Evolutionary conservation across 2,113 vertebrate genomes (phyloP).

Genomic region (Spea multiplicata): DNA sequence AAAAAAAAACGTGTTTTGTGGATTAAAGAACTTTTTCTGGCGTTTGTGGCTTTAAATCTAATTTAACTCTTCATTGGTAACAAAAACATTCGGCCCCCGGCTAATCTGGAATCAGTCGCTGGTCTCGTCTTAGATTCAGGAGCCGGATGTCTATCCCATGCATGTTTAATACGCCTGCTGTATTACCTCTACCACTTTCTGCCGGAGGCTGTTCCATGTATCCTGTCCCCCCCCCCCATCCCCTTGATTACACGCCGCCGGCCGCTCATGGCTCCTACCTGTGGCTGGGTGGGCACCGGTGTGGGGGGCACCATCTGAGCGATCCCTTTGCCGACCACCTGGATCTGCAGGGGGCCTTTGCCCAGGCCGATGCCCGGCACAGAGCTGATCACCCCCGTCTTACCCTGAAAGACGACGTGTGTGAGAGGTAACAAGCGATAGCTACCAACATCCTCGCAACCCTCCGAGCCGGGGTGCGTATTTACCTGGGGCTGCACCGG

Average conservation of each 20-base stretch:
- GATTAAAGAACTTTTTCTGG: neutral
- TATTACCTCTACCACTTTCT: no score
- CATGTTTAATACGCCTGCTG: no score
- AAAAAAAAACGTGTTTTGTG: neutral
- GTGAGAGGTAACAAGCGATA: no score
- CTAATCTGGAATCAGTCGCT: no score
- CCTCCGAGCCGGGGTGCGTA: neutral
- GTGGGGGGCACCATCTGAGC: conserved; percentile 63
- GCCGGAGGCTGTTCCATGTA: neutral
- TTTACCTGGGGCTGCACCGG: conserved; percentile 64
- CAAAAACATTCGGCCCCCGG: no score
- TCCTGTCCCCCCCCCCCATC: neutral
- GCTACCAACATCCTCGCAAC: no score
- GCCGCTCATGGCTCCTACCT: conserved; percentile 55
- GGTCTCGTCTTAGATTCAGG: no score
- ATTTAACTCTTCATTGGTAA: no score
- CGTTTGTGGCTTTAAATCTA: no score
- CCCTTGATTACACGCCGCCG: no score
- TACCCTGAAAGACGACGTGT: conserved; percentile 59
- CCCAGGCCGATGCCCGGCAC: conserved; percentile 64
- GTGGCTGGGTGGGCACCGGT: conserved; percentile 56
- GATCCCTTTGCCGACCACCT: conserved; percentile 64
- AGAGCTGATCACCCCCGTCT: conserved; percentile 75
- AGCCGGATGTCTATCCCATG: no score
- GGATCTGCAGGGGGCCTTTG: conserved; percentile 67